Evolutionary conservation across 2,888 invertebrate species (phyloP).

Genomic region (Torymus texanus): DNA sequence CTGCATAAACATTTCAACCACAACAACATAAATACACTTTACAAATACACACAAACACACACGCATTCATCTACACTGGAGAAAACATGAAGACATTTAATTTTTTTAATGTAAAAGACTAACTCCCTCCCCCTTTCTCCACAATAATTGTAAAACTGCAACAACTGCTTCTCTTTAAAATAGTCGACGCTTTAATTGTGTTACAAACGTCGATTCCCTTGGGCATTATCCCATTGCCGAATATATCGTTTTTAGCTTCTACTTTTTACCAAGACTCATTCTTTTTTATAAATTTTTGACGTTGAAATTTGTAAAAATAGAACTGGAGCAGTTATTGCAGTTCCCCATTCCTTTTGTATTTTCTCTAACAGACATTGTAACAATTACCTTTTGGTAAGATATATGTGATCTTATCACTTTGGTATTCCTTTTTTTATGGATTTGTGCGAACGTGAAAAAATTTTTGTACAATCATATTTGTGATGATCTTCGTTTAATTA

Average conservation of each 20-base stretch:
- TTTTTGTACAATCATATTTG: conserved; percentile 41
- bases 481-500: conserved; percentile 40
- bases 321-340: conserved; percentile 44
- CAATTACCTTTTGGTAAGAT: conserved; percentile 33
- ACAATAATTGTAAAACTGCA: conserved; percentile 40
- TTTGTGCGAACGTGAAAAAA: conserved; percentile 24
- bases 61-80: conserved; percentile 9
- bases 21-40: conserved; percentile 13
- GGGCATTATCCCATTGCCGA: conserved; percentile 16
- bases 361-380: conserved; percentile 35
- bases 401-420: too few species aligned
- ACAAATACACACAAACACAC: neutral
- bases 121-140: conserved; percentile 15
- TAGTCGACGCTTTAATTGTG: conserved; percentile 6
- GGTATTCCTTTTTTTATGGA: conserved; percentile 13
- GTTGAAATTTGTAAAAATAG: conserved; percentile 37
- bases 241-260: conserved; percentile 24
- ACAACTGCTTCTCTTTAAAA: conserved; percentile 42
- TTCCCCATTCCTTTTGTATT: conserved; percentile 29
- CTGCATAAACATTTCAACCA: conserved; percentile 20
- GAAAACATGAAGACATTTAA: conserved; percentile 22
- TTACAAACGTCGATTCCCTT: conserved; percentile 13
- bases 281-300: conserved; percentile 36
- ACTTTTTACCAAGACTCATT: conserved; percentile 9
- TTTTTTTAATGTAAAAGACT: conserved; percentile 52